phyloP scores from a whole-genome alignment of 2,113 vertebrate genomes.

The Prinia subflava region DNA sequence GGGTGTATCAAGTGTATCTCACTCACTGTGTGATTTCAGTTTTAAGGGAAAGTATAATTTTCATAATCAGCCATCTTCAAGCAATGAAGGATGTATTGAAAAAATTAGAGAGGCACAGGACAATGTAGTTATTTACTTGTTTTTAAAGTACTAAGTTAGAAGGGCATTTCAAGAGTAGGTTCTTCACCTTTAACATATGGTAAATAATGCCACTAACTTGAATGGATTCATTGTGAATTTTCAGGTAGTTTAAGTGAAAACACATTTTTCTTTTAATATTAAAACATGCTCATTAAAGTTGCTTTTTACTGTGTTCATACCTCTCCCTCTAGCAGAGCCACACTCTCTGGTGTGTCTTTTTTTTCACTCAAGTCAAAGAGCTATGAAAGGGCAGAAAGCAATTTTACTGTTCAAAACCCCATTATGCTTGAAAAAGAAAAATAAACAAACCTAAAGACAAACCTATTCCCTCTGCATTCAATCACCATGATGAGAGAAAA shows the following conservation, averaged over 20 bases:
- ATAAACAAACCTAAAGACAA: constrained; percentile 41
- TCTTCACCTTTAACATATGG: neutral
- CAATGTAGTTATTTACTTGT: neutral
- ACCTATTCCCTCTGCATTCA: constrained; percentile 1
- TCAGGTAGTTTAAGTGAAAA: constrained; percentile 37
- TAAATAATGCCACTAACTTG: neutral
- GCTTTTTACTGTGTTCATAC: neutral
- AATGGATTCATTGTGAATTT: constrained; percentile 2
- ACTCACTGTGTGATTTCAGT: neutral
- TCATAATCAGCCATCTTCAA: neutral
- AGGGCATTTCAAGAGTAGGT: neutral
- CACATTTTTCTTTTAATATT: constrained; percentile 31
- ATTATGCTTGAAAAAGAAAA: constrained; percentile 42
- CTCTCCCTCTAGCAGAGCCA: neutral
- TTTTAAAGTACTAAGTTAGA: neutral
- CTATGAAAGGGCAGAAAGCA: constrained; percentile 21
- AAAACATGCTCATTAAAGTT: constrained; percentile 23
- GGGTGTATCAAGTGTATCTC: neutral
- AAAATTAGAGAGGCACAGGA: neutral
- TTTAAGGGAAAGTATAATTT: neutral
- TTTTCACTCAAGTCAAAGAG: neutral
- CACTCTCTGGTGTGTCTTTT: neutral
- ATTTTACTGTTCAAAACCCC: constrained; percentile 38
- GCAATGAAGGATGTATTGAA: neutral
- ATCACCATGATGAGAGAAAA: constrained; percentile 34